Percentiles rank a stretch among this genome's conserved stretches.
Evolutionary conservation across 2,797 vertebrate species (phyloP).

Genomic region (Spizella passerina): DNA sequence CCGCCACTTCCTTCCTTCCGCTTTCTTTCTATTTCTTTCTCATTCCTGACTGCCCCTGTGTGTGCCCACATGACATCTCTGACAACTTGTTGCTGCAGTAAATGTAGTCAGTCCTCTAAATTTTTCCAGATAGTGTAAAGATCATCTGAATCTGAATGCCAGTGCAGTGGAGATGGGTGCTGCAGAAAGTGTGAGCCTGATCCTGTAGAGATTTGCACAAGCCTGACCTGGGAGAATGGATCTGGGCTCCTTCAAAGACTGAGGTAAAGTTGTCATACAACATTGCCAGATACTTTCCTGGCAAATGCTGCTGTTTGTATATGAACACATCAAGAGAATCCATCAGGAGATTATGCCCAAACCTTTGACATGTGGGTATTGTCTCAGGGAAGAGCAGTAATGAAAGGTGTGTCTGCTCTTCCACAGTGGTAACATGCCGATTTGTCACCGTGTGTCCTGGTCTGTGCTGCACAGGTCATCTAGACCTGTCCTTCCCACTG

Average conservation of each 20-base stretch:
- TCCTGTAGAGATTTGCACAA: background rate
- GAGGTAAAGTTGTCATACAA: background rate
- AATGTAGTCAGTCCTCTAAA: background rate
- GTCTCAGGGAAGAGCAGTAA: background rate
- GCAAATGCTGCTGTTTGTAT: background rate
- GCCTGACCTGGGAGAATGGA: background rate
- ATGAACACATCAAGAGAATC: background rate
- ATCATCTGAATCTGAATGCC: background rate
- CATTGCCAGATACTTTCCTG: background rate
- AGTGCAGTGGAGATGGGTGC: background rate
- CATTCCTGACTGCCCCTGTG: background rate
- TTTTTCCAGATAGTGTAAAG: background rate
- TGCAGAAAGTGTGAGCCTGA: background rate
- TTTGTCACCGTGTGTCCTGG: background rate
- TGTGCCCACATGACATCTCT: background rate
- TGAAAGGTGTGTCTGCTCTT: background rate
- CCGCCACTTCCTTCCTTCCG: no score
- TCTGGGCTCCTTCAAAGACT: background rate
- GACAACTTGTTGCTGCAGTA: background rate
- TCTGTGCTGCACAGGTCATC: background rate
- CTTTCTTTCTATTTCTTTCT: background rate
- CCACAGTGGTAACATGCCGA: rapidly evolving
- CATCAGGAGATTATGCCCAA: background rate
- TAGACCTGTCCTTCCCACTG: background rate
- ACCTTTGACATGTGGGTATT: background rate